Evolutionary conservation across 2,888 invertebrate species (phyloP).

Genomic region (Chrysolina americana): DNA sequence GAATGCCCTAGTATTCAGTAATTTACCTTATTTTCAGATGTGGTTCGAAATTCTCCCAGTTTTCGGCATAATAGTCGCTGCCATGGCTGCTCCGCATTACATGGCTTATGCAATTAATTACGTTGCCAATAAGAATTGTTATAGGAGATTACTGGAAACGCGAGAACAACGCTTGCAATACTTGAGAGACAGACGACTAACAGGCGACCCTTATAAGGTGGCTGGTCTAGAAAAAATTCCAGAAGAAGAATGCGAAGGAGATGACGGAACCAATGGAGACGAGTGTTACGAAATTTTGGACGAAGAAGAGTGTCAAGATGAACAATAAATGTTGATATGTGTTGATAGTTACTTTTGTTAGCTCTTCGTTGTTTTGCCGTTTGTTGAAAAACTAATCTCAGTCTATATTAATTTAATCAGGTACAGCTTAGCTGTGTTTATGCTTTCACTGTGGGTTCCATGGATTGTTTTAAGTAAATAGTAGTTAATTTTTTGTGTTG

Average conservation of each 20-base stretch:
- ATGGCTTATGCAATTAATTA: conserved; percentile 40
- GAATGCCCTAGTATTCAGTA: too few relatives aligned
- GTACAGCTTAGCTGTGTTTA: not conserved
- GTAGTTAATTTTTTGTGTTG: too few relatives aligned
- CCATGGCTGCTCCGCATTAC: conserved; percentile 34
- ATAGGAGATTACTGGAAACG: conserved; percentile 23
- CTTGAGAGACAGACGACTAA: conserved; percentile 32
- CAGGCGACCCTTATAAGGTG: conserved; percentile 28
- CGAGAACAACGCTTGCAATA: conserved; percentile 28
- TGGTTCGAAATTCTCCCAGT: conserved; percentile 49
- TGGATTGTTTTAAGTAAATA: too few relatives aligned
- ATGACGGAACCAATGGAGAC: not conserved
- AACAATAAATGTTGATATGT: not conserved
- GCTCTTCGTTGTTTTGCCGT: not conserved
- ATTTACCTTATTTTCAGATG: conserved; percentile 43
- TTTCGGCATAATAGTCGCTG: conserved; percentile 36
- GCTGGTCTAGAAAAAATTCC: conserved; percentile 41
- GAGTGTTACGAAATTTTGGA: conserved; percentile 29
- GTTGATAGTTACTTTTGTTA: not conserved
- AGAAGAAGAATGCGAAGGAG: not conserved
- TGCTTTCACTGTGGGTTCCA: not conserved
- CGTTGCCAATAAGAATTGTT: conserved; percentile 11
- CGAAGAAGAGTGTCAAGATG: conserved; percentile 34
- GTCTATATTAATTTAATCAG: too few relatives aligned
- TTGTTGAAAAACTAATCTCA: too few relatives aligned